Evolutionary conservation across 2,888 invertebrate genomes (phyloP), one percentile per base, ranked within the genome.

Genomic region (Plebejus argus): DNA sequence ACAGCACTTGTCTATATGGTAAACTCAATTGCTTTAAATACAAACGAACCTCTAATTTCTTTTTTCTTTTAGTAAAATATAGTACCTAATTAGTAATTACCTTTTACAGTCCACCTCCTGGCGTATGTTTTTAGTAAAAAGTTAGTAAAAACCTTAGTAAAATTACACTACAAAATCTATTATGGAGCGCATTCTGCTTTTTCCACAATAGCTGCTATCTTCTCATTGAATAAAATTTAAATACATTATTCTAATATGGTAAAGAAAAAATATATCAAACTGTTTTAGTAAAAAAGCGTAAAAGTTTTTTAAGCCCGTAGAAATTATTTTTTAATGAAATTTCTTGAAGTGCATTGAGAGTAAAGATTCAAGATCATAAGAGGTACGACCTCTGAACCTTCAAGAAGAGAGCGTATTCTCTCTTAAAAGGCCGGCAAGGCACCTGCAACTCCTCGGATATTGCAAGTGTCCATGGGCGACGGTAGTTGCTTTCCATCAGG

Each of bases 211-310:
- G 66, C 33, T 66, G 33, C 15, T 33, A 66, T 66, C 28, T 28
- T 66, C 66, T 66, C 28, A 28, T 28, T 66, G 66, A 66, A 66
- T 66, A 66, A 66, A 66, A 66, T 33, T 66, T 66, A 18, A 66
- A 66, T 33, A 66, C 28, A 66, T 66, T 66, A 66, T 33, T 66
- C 28, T 66, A 66, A 66, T 66, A 33, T 6, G 53, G 53, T 23
- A 28, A 53, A 53, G 45, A 33, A n/a, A 39, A 15, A 12, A 35
- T 20, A n/a, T 28, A 15, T 53, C 49, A 58, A 39, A 39, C 23
- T 23, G 4, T 20, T 61, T 23, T 61, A 23, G 3, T 10, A 2
- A 10, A 23, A 23, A 12, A 23, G 23, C 2, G 5, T 61, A 0
- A 56, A n/a, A 49, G 15, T 49, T 49, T 12, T 49, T 49, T 49